Base-by-base conservation (phyloP, 2,113 vertebrate genomes). In the Damaliscus lunatus region DNA sequence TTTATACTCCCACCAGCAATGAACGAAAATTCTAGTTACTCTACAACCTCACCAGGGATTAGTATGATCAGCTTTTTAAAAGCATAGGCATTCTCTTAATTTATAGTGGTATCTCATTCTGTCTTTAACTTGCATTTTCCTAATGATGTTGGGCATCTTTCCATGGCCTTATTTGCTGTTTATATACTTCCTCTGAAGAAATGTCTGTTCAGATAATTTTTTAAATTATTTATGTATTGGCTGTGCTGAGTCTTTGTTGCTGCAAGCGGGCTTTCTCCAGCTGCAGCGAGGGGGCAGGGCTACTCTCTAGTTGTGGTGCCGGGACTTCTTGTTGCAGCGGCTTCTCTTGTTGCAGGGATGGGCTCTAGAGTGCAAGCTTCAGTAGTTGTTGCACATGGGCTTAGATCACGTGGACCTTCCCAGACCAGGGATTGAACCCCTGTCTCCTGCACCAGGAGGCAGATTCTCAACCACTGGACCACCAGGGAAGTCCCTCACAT, bases 151-250 rank as follows among this genome's bases (percentile, higher is more conserved):
- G 31, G 50, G 15, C 33, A 50, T 85, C 71, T 36, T 50, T 74
- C 77, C 12, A 3, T 50, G 57, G 1, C 27, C 6, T 53, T 85
- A 13, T 94, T 94, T 90, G 67, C 48, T 90, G 19, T 19, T 21
- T 36, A 3, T 15, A 15, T 53, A 36, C 74, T 31, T 43, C 55
- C 57, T 74, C 92, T 91, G 88, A 50, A 48, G 31, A 84, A 87
- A 46, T 59, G 33, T 60, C 59, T 91, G 46, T 60, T 95, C 40
- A 62, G 74, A 77, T 83, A 48, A 29, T 40, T 96, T 74, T 40
- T 7, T 1, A 1, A 77, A 27, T 77, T 43, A 36, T 43, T 27
- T 77, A 77, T 77, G 13, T 77, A 14, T 27, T 77, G 71, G 36
- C 71, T 43, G 12, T 43, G 12, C 71, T 74, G 71, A 23, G 21